These are phyloP conservation scores for Zosterops borbonicus DNA, from an alignment of 2,113 vertebrate species.

Conservation along the genomic window DNA sequence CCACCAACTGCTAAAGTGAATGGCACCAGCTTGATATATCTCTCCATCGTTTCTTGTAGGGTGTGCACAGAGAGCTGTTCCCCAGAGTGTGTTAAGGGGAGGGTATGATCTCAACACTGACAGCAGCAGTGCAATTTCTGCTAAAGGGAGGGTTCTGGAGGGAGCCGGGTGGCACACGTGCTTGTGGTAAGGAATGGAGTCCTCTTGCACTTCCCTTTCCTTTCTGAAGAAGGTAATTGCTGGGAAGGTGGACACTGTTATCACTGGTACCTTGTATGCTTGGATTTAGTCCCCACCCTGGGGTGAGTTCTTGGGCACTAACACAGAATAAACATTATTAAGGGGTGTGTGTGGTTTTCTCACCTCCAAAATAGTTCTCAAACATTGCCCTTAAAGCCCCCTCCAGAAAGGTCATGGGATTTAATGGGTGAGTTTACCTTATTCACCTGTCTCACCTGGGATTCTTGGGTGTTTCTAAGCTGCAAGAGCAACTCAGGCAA, in stretches of 20 bases:
- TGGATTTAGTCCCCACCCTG: background rate
- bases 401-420: background rate
- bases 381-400: background rate
- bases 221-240: background rate
- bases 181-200: background rate
- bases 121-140: background rate
- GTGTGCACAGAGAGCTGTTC: background rate
- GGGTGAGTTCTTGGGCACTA: background rate
- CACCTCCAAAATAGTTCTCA: background rate
- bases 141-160: background rate
- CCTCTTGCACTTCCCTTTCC: background rate
- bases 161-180: accelerated
- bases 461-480: background rate
- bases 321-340: background rate
- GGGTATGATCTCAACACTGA: background rate
- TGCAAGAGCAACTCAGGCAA: background rate
- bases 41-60: background rate
- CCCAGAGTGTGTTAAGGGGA: background rate
- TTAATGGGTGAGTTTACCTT: accelerated
- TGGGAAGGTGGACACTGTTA: background rate
- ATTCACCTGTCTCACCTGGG: background rate
- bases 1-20: background rate
- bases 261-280: background rate
- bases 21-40: background rate
- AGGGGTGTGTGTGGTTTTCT: background rate